Evolutionary conservation across 2,797 vertebrate genomes (phyloP).

Genomic region (Tolypeutes matacus): DNA sequence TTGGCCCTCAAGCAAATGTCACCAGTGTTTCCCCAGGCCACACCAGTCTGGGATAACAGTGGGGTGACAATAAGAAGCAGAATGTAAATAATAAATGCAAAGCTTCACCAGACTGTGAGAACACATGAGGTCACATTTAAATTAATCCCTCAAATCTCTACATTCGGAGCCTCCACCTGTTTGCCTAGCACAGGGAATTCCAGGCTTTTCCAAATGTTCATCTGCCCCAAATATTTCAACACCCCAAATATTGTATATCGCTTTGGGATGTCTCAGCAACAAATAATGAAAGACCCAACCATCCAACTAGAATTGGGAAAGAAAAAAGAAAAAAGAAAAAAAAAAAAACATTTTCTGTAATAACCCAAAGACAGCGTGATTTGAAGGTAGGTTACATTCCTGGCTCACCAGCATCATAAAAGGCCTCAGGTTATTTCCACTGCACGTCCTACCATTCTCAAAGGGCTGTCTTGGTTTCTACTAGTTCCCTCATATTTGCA

Average conservation of each 20-base stretch:
- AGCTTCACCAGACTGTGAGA: conserved; percentile 66
- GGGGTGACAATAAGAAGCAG: conserved; percentile 25
- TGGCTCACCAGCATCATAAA: neutral
- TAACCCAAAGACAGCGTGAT: neutral
- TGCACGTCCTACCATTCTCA: neutral
- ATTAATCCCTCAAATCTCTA: conserved; percentile 13
- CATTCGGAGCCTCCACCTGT: neutral
- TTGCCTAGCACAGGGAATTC: conserved; percentile 19
- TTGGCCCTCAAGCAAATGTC: conserved; percentile 66
- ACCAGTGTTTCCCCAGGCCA: conserved; percentile 11
- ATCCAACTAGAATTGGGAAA: neutral
- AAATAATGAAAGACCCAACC: neutral
- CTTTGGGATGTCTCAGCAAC: neutral
- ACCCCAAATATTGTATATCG: neutral
- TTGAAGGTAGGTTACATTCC: neutral
- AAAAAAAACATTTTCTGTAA: neutral
- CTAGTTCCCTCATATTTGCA: neutral
- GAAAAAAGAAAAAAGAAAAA: neutral
- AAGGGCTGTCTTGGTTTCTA: neutral
- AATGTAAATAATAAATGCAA: conserved; percentile 38
- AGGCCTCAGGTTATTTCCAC: neutral
- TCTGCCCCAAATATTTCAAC: neutral
- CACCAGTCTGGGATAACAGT: neutral
- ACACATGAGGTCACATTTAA: conserved; percentile 61
- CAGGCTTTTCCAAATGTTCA: neutral